Evolutionary conservation across 1,140 invertebrate genomes (phyloP).

Genomic region (Conus betulinus): DNA sequence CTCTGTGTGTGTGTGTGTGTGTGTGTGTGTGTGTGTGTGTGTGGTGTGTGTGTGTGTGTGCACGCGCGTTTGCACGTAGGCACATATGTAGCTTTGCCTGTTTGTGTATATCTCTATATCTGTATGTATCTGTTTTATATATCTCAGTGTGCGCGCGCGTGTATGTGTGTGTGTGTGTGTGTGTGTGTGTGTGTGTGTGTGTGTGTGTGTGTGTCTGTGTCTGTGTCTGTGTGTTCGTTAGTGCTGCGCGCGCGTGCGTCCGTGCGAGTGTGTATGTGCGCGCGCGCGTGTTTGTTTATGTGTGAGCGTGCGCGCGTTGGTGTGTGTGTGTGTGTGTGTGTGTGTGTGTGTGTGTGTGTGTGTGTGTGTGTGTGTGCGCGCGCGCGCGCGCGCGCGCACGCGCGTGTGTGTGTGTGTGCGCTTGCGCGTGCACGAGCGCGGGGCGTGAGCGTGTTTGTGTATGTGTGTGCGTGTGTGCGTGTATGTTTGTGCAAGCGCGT

Average conservation of each 20-base stretch:
- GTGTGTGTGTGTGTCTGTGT: too few species aligned
- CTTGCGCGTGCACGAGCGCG: not conserved
- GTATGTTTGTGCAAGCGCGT: not conserved
- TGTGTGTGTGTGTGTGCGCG: not conserved
- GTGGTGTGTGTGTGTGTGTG: not conserved
- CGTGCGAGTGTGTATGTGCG: not conserved
- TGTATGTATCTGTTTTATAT: not conserved
- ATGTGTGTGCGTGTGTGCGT: not conserved
- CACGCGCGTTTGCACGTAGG: not conserved
- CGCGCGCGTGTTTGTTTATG: not conserved
- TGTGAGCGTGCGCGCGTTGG: not conserved
- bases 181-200: too few species aligned
- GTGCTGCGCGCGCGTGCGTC: not conserved
- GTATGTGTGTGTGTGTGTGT: too few species aligned
- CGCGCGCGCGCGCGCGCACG: not conserved
- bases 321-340: not conserved
- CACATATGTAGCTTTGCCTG: not conserved
- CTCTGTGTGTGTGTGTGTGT: slow-evolving; percentile 11
- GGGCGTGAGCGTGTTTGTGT: not conserved
- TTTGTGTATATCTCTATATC: too few species aligned
- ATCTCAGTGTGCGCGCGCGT: too few species aligned
- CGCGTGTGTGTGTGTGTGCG: not conserved
- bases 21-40: not conserved
- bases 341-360: not conserved
- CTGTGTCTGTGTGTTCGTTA: too few species aligned